phyloP scores from a whole-genome alignment of 2,888 invertebrate genomes.

The Heteromyza rotundicornis region DNA sequence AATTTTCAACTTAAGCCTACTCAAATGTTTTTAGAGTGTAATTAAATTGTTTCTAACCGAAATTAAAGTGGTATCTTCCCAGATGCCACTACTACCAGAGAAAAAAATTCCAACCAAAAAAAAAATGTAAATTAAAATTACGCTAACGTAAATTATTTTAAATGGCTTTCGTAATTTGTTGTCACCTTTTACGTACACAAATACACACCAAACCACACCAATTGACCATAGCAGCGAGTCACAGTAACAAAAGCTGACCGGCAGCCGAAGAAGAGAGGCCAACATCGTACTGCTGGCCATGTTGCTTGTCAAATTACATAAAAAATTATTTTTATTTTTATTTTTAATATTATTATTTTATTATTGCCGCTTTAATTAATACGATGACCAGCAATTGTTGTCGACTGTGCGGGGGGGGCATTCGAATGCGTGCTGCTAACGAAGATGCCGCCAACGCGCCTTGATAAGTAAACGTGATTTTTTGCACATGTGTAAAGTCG shows the following conservation, averaged over 20 bases:
- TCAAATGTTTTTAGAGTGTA: too few relatives aligned
- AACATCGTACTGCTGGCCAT: conserved; percentile 11
- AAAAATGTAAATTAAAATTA: conserved; percentile 1
- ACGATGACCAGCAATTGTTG: conserved; percentile 30
- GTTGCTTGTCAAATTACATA: conserved; percentile 38
- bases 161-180: conserved; percentile 29
- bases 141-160: conserved; percentile 35
- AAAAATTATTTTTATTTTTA: conserved; percentile 27
- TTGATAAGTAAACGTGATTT: too few relatives aligned
- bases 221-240: too few relatives aligned
- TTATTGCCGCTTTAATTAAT: conserved; percentile 42
- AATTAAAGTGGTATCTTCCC: neutral
- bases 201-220: conserved; percentile 7
- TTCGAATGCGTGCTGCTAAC: too few relatives aligned
- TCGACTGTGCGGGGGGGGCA: neutral
- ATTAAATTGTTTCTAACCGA: too few relatives aligned
- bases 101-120: neutral
- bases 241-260: neutral
- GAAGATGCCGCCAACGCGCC: too few relatives aligned
- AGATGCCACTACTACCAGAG: neutral
- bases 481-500: too few relatives aligned
- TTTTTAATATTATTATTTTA: too few relatives aligned
- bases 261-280: conserved; percentile 14
- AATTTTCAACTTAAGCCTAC: too few relatives aligned
- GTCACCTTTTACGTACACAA: conserved; percentile 13